phyloP scores from a whole-genome alignment of 2,888 invertebrate genomes.

The Coleophora flavipennella region DNA sequence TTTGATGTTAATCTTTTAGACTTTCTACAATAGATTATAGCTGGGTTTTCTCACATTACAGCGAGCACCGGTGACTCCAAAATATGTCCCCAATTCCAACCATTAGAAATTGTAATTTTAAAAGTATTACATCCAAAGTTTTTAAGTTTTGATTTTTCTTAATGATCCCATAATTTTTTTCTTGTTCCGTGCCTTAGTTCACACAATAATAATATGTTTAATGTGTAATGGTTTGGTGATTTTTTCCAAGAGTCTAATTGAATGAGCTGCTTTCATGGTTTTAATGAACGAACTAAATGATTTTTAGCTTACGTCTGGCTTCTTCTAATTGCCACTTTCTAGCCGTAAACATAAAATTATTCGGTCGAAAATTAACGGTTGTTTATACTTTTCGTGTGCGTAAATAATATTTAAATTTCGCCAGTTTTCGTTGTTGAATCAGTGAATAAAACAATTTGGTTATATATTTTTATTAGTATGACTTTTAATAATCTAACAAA shows the following conservation, averaged over 20 bases:
- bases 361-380: slow-evolving; percentile 3
- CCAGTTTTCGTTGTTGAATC: neutral
- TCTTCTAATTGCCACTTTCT: slow-evolving; percentile 6
- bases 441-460: neutral
- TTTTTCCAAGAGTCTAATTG: slow-evolving; percentile 9
- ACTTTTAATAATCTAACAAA: no score
- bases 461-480: no score
- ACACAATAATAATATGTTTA: neutral
- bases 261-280: slow-evolving; percentile 8
- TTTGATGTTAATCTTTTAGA: neutral
- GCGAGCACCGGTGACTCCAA: no score
- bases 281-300: slow-evolving; percentile 4
- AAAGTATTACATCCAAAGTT: no score
- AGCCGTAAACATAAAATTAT: slow-evolving; percentile 7
- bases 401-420: slow-evolving; percentile 2
- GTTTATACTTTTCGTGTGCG: neutral
- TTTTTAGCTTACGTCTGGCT: slow-evolving; percentile 2
- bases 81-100: no score
- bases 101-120: neutral
- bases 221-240: slow-evolving; percentile 8
- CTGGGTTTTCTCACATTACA: no score
- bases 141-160: no score
- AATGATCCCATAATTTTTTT: no score
- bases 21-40: no score
- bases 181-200: no score